Percentiles rank a stretch among this genome's conserved stretches.
Conservation (phyloP, 1,140 invertebrate genomes). For the Halictus rubicundus region DNA sequence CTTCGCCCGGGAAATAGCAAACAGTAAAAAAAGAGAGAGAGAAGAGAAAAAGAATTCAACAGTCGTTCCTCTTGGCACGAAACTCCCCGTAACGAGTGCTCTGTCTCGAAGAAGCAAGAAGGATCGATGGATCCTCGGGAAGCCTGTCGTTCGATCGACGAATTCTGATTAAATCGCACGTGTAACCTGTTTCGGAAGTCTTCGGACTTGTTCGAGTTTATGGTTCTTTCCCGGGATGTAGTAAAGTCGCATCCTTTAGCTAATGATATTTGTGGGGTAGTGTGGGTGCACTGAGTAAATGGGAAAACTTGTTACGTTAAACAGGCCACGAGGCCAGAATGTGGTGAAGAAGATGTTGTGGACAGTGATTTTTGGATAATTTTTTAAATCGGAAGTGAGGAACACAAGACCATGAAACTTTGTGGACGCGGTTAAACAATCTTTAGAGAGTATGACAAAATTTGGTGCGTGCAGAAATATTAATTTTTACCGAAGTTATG, state of each 20-base stretch:
- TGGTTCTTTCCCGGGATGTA: neutral
- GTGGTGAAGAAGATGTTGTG: too few species aligned
- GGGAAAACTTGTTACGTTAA: too few species aligned
- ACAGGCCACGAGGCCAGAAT: too few species aligned
- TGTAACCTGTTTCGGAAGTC: neutral
- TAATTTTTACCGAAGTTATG: too few species aligned
- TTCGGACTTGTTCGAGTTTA: neutral
- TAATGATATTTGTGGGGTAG: too few species aligned
- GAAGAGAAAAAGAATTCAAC: constrained; percentile 26
- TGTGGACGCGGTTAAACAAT: too few species aligned
- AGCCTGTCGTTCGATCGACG: neutral
- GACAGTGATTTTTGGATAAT: too few species aligned
- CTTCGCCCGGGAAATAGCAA: constrained; percentile 30
- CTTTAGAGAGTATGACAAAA: too few species aligned
- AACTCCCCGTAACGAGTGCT: constrained; percentile 24
- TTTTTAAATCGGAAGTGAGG: too few species aligned
- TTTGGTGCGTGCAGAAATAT: too few species aligned
- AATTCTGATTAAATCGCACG: constrained; percentile 37
- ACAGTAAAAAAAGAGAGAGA: neutral
- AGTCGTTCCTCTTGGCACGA: constrained; percentile 15
- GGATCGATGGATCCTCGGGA: constrained; percentile 32
- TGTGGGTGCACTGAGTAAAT: too few species aligned
- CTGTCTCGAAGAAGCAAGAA: constrained; percentile 11
- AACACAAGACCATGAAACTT: too few species aligned
- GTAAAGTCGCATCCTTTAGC: neutral